Base-by-base conservation (phyloP, 2,888 invertebrate genomes). In the Eupithecia dodoneata region DNA sequence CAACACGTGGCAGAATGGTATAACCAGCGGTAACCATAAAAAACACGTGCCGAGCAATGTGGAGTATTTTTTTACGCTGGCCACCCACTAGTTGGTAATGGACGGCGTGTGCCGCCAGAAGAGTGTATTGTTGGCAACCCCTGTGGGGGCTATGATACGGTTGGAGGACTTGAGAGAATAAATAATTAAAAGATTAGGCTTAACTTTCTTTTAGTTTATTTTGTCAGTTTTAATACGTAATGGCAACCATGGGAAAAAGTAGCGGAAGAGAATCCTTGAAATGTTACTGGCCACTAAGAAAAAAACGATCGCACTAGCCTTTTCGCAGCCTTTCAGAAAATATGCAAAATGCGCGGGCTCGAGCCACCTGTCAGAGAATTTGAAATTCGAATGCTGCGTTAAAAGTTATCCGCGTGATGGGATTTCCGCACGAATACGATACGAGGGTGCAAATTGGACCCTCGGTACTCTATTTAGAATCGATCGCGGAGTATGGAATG, bases 51-150 rank as follows among this genome's bases (percentile, higher is more conserved):
- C 79, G 71, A 71, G 70, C 55, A 74, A 79, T 79, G 76, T 75
- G 65, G 79, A 76, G 79, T 84, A 82, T 87, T 90, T 92, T 91
- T 91, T 90, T 79, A 88, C 81, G 79, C 81, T 82, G 85, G 85
- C 81, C 85, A 75, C 81, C 83, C 81, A 79, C 76, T 72, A 76
- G 44, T 49, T 49, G 55, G 88, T 93, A 93, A 93, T 93, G 93
- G 92, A 83, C 67, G 88, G 76, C 93, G 91, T 93, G 93, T 93
- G 93, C 87, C 92, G 76, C 67, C 75, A 83, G 82, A 83, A 93
- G 92, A 86, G 89, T 70, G 83, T 84, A 91, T 93, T 92, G 92
- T 92, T 82, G 72, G 12, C 72, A 59, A 76, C 79, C 79, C 79
- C 78, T 72, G 74, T 47, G 74, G 72, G 72, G 72, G 79, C 65